Conservation (phyloP, 2,113 vertebrate species). For the Silurus asotus region DNA sequence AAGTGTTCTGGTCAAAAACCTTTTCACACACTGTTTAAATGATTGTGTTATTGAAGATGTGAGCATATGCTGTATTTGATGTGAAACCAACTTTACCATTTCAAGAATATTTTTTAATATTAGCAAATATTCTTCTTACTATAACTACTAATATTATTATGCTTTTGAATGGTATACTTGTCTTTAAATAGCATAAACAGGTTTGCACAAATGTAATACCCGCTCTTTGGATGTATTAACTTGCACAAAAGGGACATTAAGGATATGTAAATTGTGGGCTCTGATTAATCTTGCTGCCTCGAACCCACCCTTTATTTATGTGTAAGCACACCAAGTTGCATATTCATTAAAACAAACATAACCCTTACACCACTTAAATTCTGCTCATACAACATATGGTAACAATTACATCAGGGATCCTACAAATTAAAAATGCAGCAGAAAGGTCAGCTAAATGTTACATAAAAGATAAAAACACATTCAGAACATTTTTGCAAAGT, state of each 20-base stretch:
- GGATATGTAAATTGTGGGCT: neutral
- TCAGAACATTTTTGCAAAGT: neutral
- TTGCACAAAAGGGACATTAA: conserved; percentile 11
- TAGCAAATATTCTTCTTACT: neutral
- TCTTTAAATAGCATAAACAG: neutral
- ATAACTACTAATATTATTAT: neutral
- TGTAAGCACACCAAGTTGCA: neutral
- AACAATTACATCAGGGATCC: neutral
- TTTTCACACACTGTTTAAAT: neutral
- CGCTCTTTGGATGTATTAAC: neutral
- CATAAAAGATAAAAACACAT: neutral
- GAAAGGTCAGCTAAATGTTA: neutral
- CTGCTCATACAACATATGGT: neutral
- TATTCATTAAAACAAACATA: neutral
- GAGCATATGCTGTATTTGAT: neutral
- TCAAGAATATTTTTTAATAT: neutral
- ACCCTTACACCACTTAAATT: neutral
- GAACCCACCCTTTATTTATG: neutral
- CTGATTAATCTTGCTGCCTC: neutral
- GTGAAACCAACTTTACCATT: neutral
- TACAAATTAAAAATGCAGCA: neutral
- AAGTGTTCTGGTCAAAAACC: neutral
- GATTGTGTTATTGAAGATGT: neutral
- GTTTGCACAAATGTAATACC: neutral
- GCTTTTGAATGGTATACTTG: neutral